Evolutionary conservation across 2,888 invertebrate genomes (phyloP), one percentile per base, ranked within the genome.

Genomic region (Artemia sp.): DNA sequence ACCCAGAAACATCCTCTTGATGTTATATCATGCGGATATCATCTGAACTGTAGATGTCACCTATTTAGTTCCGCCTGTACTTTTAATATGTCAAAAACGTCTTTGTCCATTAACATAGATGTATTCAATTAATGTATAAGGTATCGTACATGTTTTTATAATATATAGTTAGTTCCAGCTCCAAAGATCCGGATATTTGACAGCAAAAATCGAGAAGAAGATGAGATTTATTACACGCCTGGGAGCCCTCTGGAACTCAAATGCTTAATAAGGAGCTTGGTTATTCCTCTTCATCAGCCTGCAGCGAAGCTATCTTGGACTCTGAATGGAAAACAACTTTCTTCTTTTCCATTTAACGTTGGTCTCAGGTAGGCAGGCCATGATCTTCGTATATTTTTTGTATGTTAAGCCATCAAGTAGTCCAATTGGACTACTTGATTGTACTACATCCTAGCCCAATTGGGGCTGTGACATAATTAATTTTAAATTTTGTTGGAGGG

Each of bases 251-350:
- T 58, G 24, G 64, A 58, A 58, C 64, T 58, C 64, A n/a, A 24
- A 2, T 58, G 64, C 64, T 19, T 58, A 8, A 24, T 58, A n/a
- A 58, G 24, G 64, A 58, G 64, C 12, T 24, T 58, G 8, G 64
- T 58, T 24, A 58, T 58, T 10, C 64, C 64, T 19, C 64, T 58
- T 2, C 64, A 58, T 58, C 64, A 58, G 12, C 64, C 64, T 19
- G 64, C 64, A 58, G 64, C 64, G 8, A 58, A 58, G 24, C 11
- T 58, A 19, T 58, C 64, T 58, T 58, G 64, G 64, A 58, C 64
- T 10, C 14, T 58, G 9, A 58, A 58, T 24, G 64, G 24, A n/a
- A 58, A 58, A 24, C 64, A 58, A 9, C 9, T 58, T n/a, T 58
- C 64, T 8, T 10, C 24, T 8, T 58, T 58, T 10, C 64, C 64